Base-by-base conservation (phyloP, 53 echinoderm and acorn worm species). In the Crossaster papposus region DNA sequence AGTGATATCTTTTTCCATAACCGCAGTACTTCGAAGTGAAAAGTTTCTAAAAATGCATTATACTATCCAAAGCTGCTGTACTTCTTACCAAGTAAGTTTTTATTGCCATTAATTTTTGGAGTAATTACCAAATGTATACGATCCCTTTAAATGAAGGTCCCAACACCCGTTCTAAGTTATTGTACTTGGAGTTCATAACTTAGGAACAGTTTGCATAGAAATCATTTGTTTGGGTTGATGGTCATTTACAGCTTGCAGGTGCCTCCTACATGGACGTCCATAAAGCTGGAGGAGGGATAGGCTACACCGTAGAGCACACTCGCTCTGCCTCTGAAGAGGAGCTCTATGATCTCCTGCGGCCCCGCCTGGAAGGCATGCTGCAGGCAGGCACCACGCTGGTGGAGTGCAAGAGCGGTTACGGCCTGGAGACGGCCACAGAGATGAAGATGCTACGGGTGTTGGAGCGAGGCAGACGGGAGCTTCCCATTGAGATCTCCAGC, bases 321-420 rank as follows among this genome's bases (percentile, higher is more conserved):
- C 87, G 93, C 31, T 80, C 83, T 8, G 96, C 98, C 28, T 89
- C 94, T 0, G 96, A 98, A 74, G 94, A 96, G 3, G 91, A 93
- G 20, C 93, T 98, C 29, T 92, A 93, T 32, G 36, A 81, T 10
- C 89, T 94, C 20, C 81, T 96, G 55, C 93, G 83, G 55, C 89
- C 92, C 36, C 86, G 96, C 30, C 82, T 96, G 51, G 78, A 81
- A 33, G 91, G 93, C 32, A 98, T 97, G 97, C 81, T 98, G n/a
- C 84, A 65, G 20, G 91, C 92, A 23, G 98, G 98, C 54, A 98
- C 98, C 24, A 98, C 98, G 1, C 94, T 94, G 6, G 98, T 92
- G 44, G 98, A 98, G 82, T 96, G 98, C 75, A 98, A 98, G 91
- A 98, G 98, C 64, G 98, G 98, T 18, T 98, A 98, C 72, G 98